These are phyloP conservation scores for Stegophylla sp. DNA, from an alignment of 2,888 invertebrate species.

Conservation along the genomic window DNA sequence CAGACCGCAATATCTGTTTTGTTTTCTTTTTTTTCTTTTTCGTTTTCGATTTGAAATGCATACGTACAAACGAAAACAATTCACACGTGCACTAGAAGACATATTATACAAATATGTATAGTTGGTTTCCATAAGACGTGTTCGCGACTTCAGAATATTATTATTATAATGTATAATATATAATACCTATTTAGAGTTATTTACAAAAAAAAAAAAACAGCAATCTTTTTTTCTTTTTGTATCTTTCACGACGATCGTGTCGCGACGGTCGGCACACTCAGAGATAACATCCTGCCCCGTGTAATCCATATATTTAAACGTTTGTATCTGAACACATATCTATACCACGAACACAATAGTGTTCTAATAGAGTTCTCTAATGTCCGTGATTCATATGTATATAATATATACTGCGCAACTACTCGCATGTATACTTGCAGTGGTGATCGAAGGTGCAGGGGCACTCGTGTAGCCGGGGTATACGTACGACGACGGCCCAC, in stretches of 20 bases:
- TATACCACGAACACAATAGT: slow-evolving; percentile 12
- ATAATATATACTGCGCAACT: background rate
- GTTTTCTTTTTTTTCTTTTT: background rate
- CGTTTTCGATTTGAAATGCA: background rate
- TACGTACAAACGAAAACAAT: background rate
- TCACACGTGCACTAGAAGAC: background rate
- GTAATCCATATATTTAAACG: slow-evolving; percentile 13
- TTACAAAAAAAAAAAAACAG: background rate
- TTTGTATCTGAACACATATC: slow-evolving; percentile 19
- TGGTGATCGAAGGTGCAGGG: background rate
- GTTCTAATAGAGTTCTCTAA: slow-evolving; percentile 25
- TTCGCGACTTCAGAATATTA: background rate
- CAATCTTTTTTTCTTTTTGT: background rate
- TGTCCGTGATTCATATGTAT: slow-evolving; percentile 15
- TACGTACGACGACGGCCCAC: background rate
- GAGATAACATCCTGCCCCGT: slow-evolving; percentile 20
- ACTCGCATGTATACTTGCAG: background rate
- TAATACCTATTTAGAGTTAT: no score
- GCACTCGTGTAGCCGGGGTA: background rate
- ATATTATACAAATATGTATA: background rate
- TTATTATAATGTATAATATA: no score
- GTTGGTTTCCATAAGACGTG: background rate
- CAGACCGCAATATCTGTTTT: background rate
- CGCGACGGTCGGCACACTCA: slow-evolving; percentile 24
- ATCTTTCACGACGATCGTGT: slow-evolving; percentile 44